These are phyloP conservation scores for Thysanoteuthis rhombus DNA, from an alignment of 2,888 invertebrate species.

Conservation along the genomic window DNA sequence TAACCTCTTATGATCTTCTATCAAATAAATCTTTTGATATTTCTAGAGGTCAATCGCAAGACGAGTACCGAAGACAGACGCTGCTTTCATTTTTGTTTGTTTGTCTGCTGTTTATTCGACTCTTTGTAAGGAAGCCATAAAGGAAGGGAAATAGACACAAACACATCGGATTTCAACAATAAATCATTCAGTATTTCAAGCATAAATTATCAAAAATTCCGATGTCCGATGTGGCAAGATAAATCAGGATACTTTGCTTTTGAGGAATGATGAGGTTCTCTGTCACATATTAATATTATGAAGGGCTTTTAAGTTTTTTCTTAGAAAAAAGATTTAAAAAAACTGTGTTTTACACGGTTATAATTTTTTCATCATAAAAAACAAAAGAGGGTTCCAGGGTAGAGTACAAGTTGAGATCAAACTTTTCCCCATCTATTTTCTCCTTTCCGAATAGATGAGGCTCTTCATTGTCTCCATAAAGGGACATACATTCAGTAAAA, in stretches of 20 bases:
- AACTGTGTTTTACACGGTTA: no score
- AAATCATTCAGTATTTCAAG: neutral
- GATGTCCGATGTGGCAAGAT: neutral
- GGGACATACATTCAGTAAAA: no score
- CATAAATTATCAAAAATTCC: neutral
- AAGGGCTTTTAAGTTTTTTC: no score
- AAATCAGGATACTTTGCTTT: neutral
- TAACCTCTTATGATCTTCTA: neutral
- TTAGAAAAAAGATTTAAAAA: no score
- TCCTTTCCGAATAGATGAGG: no score
- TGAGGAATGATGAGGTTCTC: neutral
- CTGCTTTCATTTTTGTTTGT: neutral
- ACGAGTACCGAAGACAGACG: neutral
- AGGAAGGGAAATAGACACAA: neutral
- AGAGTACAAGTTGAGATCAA: no score
- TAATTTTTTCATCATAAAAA: no score
- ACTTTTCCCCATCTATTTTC: no score
- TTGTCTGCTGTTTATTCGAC: neutral
- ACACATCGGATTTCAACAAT: neutral
- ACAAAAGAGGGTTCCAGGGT: no score
- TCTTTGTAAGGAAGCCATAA: neutral
- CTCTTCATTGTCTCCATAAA: no score
- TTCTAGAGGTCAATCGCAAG: neutral
- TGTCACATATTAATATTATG: no score
- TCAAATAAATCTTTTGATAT: neutral